Percentiles rank a stretch among this genome's conserved stretches.
Conservation (phyloP, 2,797 vertebrate genomes). For the Anguilla marmorata region DNA sequence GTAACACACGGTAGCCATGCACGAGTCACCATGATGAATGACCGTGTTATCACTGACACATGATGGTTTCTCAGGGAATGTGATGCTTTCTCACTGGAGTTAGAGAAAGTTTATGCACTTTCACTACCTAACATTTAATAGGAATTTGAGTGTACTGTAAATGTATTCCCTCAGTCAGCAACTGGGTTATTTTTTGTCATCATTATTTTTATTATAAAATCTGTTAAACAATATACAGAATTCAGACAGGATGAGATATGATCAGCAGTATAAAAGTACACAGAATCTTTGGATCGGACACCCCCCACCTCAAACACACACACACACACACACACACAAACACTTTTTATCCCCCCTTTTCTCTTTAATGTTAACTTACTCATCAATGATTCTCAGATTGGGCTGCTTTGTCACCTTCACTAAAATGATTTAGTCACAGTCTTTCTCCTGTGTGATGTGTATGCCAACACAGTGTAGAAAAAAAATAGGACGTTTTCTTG, state of each 20-base stretch:
- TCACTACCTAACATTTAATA: not conserved
- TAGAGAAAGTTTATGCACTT: not conserved
- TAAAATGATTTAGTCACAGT: not conserved
- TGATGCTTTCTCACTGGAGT: not conserved
- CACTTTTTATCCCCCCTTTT: not conserved
- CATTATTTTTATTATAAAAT: not conserved
- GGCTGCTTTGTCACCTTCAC: not conserved
- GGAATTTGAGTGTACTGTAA: not conserved
- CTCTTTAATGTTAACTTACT: not conserved
- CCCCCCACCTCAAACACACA: not conserved
- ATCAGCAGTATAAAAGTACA: not conserved
- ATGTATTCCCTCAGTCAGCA: not conserved
- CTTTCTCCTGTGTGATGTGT: not conserved
- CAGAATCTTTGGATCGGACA: not conserved
- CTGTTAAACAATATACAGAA: not conserved
- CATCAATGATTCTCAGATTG: not conserved
- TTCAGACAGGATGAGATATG: not conserved
- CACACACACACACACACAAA: not conserved
- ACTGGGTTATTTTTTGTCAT: not conserved
- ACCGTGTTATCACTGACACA: not conserved
- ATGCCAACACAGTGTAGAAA: not conserved
- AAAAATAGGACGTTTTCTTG: not conserved
- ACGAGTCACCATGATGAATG: conserved; percentile 13
- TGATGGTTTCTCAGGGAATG: not conserved
- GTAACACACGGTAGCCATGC: not conserved